Base-by-base conservation (phyloP, 1,140 invertebrate species). In the Leucophenga varia region DNA sequence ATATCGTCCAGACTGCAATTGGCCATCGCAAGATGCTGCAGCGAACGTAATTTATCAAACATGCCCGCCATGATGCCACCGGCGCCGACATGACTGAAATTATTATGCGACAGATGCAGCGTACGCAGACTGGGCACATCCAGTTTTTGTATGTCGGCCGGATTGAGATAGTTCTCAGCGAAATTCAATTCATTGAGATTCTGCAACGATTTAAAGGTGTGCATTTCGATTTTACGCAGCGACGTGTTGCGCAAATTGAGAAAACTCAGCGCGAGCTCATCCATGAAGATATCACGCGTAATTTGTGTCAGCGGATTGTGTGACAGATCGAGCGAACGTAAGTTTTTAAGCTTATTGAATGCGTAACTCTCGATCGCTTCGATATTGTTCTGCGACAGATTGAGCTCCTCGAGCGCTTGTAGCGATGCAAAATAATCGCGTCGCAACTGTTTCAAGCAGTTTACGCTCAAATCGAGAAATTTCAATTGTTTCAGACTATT, bases 391-490 rank as follows among this genome's bases (percentile, higher is more conserved):
- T 79, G 67, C 3, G 84, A 77, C 34, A 89, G 64, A 55, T 82
- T 80, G 4, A 89, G 67, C 71, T 88, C 85, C 75, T 86, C 84
- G 21, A 89, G 71, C 28, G 80, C 80, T 50, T 77, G 73, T 38
- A 87, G 67, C 17, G 83, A 79, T 7, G 79, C 76, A 72, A 87
- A 87, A 25, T 85, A 87, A 51, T 80, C 80, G 25, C 82, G 80
- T 1, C 79, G 83, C 45, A 92, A 77, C 54, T 82, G 79, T 42
- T 68, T 78, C 21, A 93, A 61, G 38, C 80, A 80, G 74, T 93
- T 93, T 57, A 83, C 81, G 61, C 88, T 90, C 31, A 92, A 64
- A 57, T 92, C 89, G 40, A 93, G 78, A 60, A 85, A 90, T 57
- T 86, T 86, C 16, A 93, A 72, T 19, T 82, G 82, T 54, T 84